phyloP scores from a whole-genome alignment of 2,888 invertebrate genomes.

The Bembecia ichneumoniformis region DNA sequence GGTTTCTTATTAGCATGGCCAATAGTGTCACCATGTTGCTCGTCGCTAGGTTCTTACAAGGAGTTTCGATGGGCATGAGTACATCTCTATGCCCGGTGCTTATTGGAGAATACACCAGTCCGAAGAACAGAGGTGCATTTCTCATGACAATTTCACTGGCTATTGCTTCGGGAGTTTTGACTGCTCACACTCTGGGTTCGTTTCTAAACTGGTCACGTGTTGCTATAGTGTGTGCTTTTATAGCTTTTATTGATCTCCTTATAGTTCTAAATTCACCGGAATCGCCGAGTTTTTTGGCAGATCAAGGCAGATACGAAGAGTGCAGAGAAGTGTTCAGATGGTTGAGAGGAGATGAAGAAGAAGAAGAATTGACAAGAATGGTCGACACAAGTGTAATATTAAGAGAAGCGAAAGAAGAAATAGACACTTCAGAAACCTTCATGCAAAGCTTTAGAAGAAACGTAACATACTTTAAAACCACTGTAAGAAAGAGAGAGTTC shows the following conservation, averaged over 20 bases:
- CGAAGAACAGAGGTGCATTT: slow-evolving; percentile 70
- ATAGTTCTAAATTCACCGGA: slow-evolving; percentile 63
- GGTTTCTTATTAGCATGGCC: slow-evolving; percentile 53
- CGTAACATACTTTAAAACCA: slow-evolving; percentile 24
- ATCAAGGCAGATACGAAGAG: slow-evolving; percentile 63
- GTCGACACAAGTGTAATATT: slow-evolving; percentile 34
- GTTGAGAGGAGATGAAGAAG: slow-evolving; percentile 61
- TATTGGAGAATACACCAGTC: slow-evolving; percentile 67
- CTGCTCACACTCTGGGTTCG: slow-evolving; percentile 73
- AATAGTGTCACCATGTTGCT: slow-evolving; percentile 36
- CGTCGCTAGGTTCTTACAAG: slow-evolving; percentile 40
- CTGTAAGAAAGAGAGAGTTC: slow-evolving; percentile 33
- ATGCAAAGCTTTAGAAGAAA: slow-evolving; percentile 21
- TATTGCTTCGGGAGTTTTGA: slow-evolving; percentile 69
- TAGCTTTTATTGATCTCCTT: slow-evolving; percentile 53
- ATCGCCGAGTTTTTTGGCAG: slow-evolving; percentile 75
- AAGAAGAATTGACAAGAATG: slow-evolving; percentile 44
- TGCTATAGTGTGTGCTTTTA: slow-evolving; percentile 50
- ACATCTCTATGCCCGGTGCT: slow-evolving; percentile 59
- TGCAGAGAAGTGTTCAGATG: slow-evolving; percentile 68
- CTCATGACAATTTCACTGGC: slow-evolving; percentile 68
- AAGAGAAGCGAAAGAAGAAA: slow-evolving; percentile 26
- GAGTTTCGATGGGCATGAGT: slow-evolving; percentile 65
- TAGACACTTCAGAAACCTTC: slow-evolving; percentile 20
- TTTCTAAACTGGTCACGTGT: slow-evolving; percentile 67